A percentile compares a stretch with the other conserved stretches of the same genome.
These are phyloP conservation scores for Trachymyrmex septentrionalis DNA, from an alignment of 1,140 invertebrate species.

Conservation along the genomic window DNA sequence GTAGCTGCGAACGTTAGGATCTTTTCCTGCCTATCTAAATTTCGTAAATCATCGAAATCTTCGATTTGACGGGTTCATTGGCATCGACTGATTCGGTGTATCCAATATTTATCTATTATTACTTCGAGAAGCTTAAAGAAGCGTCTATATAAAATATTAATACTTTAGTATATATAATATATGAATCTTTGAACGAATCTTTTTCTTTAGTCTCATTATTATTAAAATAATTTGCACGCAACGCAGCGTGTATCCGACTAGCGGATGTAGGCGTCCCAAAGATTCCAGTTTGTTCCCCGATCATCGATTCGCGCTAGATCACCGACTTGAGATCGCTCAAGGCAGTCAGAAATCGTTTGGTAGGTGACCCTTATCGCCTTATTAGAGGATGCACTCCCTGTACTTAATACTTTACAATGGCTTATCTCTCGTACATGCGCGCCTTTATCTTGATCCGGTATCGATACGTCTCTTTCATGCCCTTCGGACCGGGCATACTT, in stretches of 20 bases:
- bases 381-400: conserved; percentile 79
- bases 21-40: conserved; percentile 51
- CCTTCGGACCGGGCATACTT: conserved; percentile 77
- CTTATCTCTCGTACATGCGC: conserved; percentile 65
- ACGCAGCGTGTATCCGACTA: neutral
- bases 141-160: neutral
- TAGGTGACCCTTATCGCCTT: conserved; percentile 83
- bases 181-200: neutral
- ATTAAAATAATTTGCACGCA: conserved; percentile 49
- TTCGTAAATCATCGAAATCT: conserved; percentile 40
- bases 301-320: conserved; percentile 26
- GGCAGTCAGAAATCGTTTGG: conserved; percentile 71
- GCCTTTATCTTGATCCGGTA: conserved; percentile 78
- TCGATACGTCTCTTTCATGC: conserved; percentile 81
- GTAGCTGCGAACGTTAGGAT: conserved; percentile 71
- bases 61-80: conserved; percentile 41
- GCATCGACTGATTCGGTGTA: neutral
- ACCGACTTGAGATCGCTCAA: conserved; percentile 39
- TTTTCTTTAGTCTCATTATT: neutral
- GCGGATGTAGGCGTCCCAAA: conserved; percentile 62
- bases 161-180: neutral
- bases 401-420: conserved; percentile 77
- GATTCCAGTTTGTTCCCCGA: conserved; percentile 8
- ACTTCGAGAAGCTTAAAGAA: too few species aligned
- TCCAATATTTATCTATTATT: neutral